Evolutionary conservation across 2,797 vertebrate species (phyloP), one percentile per base, ranked within the genome.

Genomic region (Ammospiza maritima): DNA sequence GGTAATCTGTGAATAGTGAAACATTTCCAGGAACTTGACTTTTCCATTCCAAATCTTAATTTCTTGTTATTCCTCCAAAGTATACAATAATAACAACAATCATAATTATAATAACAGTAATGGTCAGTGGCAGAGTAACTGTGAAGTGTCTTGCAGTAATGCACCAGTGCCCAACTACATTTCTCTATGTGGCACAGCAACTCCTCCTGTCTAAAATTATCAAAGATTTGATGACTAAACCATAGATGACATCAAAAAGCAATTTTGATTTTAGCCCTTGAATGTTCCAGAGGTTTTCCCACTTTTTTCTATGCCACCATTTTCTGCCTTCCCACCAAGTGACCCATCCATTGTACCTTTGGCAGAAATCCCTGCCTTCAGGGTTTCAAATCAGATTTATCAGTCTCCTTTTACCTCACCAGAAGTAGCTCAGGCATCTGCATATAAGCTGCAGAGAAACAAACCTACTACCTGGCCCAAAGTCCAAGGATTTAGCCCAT

Each of bases 401-500:
- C 50, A 42, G 26, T 13, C 61, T 80, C 38, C 27, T 76, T 87
- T 58, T 44, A 44, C 62, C 56, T 40, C 82, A 38, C 13, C 47
- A 88, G n/a, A 91, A 72, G 30, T 9, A 80, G 36, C 61, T 65
- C 73, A 74, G 65, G 27, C 26, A 22, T 18, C 51, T 91, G 56
- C 60, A 62, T 29, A n/a, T 30, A 23, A 4, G 8, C 38, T 80
- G 47, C 57, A 79, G 73, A 88, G 83, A 78, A 79, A 73, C 57
- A 86, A 94, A 67, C 51, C n/a, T 51, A 53, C 62, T 93, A 26
- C 77, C 77, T 72, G 67, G 61, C 89, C 74, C 67, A 48, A 81
- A 96, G 57, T 90, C 85, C 71, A 77, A 89, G 80, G 88, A 85
- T 90, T 96, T 93, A 94, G 88, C 71, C 50, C 80, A 87, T 93